A percentile compares a stretch with the other conserved stretches of the same genome.
Evolutionary conservation across 2,888 invertebrate species (phyloP).

Genomic region (Itoplectis maculator): DNA sequence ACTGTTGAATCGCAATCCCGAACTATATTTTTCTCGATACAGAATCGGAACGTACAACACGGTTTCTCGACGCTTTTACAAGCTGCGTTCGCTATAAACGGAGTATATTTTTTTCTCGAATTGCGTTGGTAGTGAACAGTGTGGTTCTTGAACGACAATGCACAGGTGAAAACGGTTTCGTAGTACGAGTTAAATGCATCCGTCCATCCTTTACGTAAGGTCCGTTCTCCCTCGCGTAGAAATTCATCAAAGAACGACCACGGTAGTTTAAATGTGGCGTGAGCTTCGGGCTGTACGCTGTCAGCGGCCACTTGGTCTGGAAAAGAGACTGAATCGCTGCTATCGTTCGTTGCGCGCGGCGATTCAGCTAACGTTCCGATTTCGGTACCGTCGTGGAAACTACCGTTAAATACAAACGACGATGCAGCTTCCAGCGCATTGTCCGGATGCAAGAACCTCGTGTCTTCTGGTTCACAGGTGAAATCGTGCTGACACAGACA

Average conservation of each 20-base stretch:
- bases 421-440: constrained; percentile 1
- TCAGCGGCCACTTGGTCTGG: not conserved
- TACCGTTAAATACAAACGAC: not conserved
- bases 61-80: constrained; percentile 2
- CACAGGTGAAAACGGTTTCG: constrained; percentile 11
- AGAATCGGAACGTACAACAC: not conserved
- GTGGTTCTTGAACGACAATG: not conserved
- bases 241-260: constrained; percentile 2
- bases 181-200: not conserved
- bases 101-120: not conserved
- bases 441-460: not conserved
- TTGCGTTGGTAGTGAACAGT: not conserved
- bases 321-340: not conserved
- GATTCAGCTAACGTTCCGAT: constrained; percentile 5
- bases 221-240: not conserved
- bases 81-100: not conserved
- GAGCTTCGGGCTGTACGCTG: not conserved
- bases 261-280: constrained; percentile 1
- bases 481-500: not conserved
- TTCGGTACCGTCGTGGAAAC: not conserved
- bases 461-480: not conserved
- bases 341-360: not conserved
- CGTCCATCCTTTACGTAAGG: constrained; percentile 18
- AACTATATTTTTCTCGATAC: constrained; percentile 1
- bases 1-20: not conserved